Conservation (phyloP, 1,140 invertebrate species). For the Protaetia brevitarsis region DNA sequence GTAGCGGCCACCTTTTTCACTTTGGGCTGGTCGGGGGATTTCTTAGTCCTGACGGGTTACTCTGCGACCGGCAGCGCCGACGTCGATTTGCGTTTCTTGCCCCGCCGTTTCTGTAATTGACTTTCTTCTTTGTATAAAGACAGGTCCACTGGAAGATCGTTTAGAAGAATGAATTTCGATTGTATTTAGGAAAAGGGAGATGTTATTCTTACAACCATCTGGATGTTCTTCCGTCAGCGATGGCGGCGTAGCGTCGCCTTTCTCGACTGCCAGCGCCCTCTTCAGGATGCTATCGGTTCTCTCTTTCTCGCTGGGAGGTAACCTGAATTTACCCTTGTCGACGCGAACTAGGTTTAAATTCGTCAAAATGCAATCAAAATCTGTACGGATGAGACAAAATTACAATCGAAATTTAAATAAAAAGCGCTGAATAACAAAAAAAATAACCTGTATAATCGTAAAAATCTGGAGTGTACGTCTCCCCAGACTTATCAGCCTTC, state of each 20-base stretch:
- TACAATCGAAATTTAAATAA: slow-evolving; percentile 24
- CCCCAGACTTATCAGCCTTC: slow-evolving; percentile 59
- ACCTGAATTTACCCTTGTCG: slow-evolving; percentile 66
- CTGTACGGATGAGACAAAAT: slow-evolving; percentile 51
- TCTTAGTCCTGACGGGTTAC: slow-evolving; percentile 26
- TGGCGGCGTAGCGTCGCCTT: slow-evolving; percentile 60
- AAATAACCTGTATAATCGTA: slow-evolving; percentile 76
- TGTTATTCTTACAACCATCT: slow-evolving; percentile 69
- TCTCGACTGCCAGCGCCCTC: slow-evolving; percentile 78
- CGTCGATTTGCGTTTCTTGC: slow-evolving; percentile 40
- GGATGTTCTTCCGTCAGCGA: slow-evolving; percentile 78
- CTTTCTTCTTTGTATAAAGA: slow-evolving; percentile 76
- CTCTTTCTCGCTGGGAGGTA: slow-evolving; percentile 69
- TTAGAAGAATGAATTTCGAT: neutral
- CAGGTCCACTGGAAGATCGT: slow-evolving; percentile 65
- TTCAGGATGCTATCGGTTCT: slow-evolving; percentile 82
- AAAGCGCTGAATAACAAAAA: neutral
- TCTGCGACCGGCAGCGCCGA: neutral
- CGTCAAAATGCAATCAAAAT: slow-evolving; percentile 86
- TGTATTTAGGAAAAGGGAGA: neutral
- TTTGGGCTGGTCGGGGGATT: slow-evolving; percentile 38
- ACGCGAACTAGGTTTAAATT: slow-evolving; percentile 75
- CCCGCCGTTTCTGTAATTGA: slow-evolving; percentile 67
- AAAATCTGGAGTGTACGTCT: slow-evolving; percentile 85
- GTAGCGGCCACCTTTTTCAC: slow-evolving; percentile 37